Evolutionary conservation across 2,797 vertebrate species (phyloP).

Genomic region (Aldrovandia affinis): DNA sequence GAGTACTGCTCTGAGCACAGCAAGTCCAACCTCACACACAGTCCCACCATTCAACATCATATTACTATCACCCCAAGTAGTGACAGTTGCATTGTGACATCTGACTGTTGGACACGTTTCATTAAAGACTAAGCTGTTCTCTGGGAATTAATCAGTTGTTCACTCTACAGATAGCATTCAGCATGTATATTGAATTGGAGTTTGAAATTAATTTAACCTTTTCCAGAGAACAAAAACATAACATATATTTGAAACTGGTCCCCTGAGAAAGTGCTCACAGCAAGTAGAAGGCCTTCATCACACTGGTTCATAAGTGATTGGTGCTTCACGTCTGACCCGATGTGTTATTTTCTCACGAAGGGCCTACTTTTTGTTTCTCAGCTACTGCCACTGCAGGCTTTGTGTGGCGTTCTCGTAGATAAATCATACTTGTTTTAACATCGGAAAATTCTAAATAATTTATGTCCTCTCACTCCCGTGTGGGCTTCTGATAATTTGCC

Average conservation of each 20-base stretch:
- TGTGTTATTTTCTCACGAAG: background rate
- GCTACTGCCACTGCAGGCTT: background rate
- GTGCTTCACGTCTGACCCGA: background rate
- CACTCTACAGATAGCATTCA: background rate
- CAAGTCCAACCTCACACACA: background rate
- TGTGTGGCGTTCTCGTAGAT: background rate
- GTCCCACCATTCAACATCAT: background rate
- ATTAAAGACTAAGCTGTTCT: background rate
- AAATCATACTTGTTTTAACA: background rate
- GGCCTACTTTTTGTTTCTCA: background rate
- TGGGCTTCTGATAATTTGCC: background rate
- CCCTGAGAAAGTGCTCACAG: background rate
- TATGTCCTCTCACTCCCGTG: background rate
- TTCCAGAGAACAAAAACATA: too few relatives aligned
- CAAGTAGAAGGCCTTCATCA: background rate
- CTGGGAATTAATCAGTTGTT: background rate
- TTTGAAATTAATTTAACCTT: background rate
- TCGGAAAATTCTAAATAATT: constrained; percentile 2
- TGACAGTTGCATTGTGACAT: background rate
- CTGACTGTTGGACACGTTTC: too few relatives aligned
- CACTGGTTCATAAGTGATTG: background rate
- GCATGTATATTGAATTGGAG: background rate
- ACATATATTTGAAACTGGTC: background rate
- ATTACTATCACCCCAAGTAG: background rate
- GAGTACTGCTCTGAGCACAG: constrained; percentile 64